phyloP scores from a whole-genome alignment of 2,797 vertebrate species.

The Tragelaphus oryx region DNA sequence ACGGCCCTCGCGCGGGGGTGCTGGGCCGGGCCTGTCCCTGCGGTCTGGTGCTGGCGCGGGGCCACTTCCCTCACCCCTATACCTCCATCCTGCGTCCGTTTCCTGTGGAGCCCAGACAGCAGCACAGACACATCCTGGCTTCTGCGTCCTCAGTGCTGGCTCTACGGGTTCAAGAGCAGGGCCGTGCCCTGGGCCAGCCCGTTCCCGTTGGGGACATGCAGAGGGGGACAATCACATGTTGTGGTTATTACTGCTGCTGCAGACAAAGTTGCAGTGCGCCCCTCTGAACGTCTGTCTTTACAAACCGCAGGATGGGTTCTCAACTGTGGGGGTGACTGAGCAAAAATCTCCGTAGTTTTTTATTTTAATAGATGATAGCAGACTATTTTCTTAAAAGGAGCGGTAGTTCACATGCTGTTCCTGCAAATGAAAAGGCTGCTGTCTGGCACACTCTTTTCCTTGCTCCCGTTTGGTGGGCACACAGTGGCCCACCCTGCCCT shows the following conservation, averaged over 20 bases:
- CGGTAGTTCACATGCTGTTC: no score
- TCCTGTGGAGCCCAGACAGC: no score
- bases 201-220: no score
- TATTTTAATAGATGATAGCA: neutral
- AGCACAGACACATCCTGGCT: neutral
- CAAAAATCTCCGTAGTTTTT: neutral
- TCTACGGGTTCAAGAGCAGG: neutral
- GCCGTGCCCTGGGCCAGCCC: no score
- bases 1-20: rapidly evolving
- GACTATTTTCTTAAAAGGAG: neutral
- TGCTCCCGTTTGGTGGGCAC: neutral
- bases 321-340: no score
- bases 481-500: neutral
- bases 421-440: neutral
- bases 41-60: neutral
- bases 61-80: neutral
- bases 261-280: neutral
- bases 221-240: neutral
- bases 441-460: neutral
- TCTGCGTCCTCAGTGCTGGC: rapidly evolving
- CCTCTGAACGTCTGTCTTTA: neutral
- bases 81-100: neutral
- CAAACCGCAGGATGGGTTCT: no score
- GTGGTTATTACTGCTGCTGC: no score
- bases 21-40: neutral